Evolutionary conservation across 2,797 vertebrate species (phyloP), one percentile per base, ranked within the genome.

Genomic region (Onychomys arenicola): DNA sequence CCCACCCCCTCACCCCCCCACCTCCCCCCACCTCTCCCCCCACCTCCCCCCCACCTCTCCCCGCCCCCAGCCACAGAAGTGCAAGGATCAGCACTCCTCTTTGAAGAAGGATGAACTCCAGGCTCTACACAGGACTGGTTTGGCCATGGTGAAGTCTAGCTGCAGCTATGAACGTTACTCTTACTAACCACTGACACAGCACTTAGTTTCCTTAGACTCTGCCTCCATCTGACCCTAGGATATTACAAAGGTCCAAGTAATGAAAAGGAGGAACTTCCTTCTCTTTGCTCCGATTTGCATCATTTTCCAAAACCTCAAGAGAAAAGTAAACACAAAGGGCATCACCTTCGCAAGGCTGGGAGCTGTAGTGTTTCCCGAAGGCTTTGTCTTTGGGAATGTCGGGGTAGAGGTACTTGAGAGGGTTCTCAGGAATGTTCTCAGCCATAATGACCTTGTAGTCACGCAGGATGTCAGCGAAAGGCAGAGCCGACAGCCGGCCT

Each of bases 391-490:
- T 99, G 95, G 99, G 99, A 89, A 99, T 99, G 98, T 99, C 99
- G 2, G 99, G 99, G 92, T 99, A 99, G 46, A 99, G 99, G 96
- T 99, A 99, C 98, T 99, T 99, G 55, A 99, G 99, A 1, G 99
- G 99, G 98, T 99, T 99, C 98, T 99, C 99, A 0, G 99, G 99
- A 86, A 99, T 99, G 5, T 99, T 99, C 69, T 99, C 99, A 4
- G 99, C 99, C 96, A 99, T 99, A 91, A 99, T 99, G 19, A 99
- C 99, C 98, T 99, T 99, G 98, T 99, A 99, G 97, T 99, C 99
- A 0, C 99, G 98, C 92, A 99, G 99, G 92, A 99, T 99, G 98
- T 99, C 99, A 0, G 99, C 99, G 1, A 99, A 99, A 0, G 99
- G 99, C 90, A 99, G 98, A 1, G 99, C 99, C 1, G 98, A 99